Evolutionary conservation across 2,113 vertebrate species (phyloP).

Genomic region (Odobenus rosmarus): DNA sequence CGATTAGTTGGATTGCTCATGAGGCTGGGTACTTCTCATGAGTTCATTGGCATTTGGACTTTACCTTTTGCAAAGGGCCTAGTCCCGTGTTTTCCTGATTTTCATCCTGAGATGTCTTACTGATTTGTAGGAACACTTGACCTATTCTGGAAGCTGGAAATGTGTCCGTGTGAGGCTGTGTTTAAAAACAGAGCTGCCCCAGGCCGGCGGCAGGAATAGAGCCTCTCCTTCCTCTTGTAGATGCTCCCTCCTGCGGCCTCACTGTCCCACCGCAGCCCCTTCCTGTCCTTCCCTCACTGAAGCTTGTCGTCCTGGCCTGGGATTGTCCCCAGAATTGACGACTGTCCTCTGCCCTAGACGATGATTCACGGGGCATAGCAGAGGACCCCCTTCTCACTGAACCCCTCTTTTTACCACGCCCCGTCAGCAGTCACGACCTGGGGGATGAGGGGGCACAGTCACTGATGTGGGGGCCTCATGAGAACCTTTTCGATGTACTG

Average conservation of each 20-base stretch:
- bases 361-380: accelerated
- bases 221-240: not conserved
- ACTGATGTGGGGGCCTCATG: accelerated
- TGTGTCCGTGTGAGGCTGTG: not conserved
- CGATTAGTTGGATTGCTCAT: accelerated
- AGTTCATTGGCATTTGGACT: not conserved
- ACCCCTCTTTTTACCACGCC: no score
- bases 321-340: not conserved
- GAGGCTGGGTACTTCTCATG: not conserved
- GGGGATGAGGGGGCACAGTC: no score
- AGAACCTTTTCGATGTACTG: accelerated
- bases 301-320: not conserved
- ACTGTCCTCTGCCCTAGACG: not conserved
- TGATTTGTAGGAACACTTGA: not conserved
- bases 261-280: not conserved
- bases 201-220: not conserved
- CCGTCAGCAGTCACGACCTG: accelerated
- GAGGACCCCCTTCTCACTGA: not conserved
- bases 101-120: not conserved
- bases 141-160: not conserved
- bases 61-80: not conserved
- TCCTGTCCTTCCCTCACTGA: not conserved
- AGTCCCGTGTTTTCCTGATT: not conserved
- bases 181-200: not conserved
- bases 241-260: no score